Percentiles rank a stretch among this genome's conserved stretches.
These are phyloP conservation scores for Prionace glauca DNA, from an alignment of 2,797 vertebrate genomes.

Conservation along the genomic window DNA sequence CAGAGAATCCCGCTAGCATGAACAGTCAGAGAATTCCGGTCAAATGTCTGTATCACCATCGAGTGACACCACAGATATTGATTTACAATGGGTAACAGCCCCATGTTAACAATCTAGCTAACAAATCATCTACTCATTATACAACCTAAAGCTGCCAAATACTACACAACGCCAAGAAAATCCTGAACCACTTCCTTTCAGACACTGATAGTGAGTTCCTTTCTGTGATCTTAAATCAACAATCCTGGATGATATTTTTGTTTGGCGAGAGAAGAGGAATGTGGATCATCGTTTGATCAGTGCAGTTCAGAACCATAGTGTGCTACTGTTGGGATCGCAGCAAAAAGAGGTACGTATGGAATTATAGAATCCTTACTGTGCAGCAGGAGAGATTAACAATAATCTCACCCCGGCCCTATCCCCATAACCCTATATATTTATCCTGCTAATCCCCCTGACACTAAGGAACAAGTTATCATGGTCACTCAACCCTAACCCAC, in stretches of 20 bases:
- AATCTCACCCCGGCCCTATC: too few species aligned
- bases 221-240: not conserved
- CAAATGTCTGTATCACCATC: too few species aligned
- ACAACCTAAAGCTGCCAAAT: not conserved
- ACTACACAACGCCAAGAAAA: not conserved
- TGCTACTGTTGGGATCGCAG: not conserved
- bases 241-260: not conserved
- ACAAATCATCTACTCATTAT: not conserved
- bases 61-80: too few species aligned
- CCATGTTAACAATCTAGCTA: not conserved
- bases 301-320: too few species aligned
- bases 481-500: too few species aligned
- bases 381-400: too few species aligned
- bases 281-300: not conserved
- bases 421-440: too few species aligned
- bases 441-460: too few species aligned
- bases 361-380: too few species aligned
- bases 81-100: not conserved
- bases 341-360: not conserved
- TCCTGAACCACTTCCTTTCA: not conserved
- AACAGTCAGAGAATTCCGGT: too few species aligned
- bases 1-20: too few species aligned
- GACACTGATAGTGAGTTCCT: not conserved
- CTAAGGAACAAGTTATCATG: too few species aligned
- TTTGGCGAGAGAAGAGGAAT: not conserved